phyloP scores from a whole-genome alignment of 2,888 invertebrate species.

The Spodoptera littoralis region DNA sequence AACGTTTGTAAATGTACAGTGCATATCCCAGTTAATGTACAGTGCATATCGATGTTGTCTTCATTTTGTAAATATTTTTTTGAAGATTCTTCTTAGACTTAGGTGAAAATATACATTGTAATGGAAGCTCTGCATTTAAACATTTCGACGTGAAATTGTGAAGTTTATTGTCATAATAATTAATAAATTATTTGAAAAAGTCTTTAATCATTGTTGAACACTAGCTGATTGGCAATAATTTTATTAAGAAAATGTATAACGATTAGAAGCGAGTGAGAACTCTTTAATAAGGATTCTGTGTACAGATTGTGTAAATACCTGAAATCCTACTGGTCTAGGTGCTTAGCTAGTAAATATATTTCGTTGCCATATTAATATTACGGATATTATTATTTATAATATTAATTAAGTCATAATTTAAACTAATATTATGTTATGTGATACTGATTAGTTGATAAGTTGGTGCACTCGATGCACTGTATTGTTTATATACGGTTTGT shows the following conservation, averaged over 20 bases:
- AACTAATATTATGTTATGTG: conserved; percentile 84
- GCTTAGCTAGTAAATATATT: conserved; percentile 87
- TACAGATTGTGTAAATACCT: conserved; percentile 85
- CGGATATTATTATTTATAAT: conserved; percentile 87
- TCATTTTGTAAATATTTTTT: conserved; percentile 84
- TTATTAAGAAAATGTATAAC: conserved; percentile 78
- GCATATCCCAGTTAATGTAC: conserved; percentile 80
- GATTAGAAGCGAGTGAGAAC: conserved; percentile 68
- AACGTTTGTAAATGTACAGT: conserved; percentile 77
- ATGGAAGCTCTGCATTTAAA: conserved; percentile 77
- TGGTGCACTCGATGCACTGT: conserved; percentile 53
- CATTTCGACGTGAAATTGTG: conserved; percentile 63
- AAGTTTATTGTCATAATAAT: conserved; percentile 67
- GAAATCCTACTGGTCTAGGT: conserved; percentile 83
- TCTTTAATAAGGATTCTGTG: conserved; percentile 72
- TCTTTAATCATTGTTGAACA: conserved; percentile 74
- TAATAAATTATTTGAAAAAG: conserved; percentile 66
- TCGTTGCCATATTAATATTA: conserved; percentile 89
- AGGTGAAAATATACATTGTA: conserved; percentile 65
- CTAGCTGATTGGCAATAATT: conserved; percentile 85
- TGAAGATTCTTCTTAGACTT: conserved; percentile 69
- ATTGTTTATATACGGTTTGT: conserved; percentile 50
- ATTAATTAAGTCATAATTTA: conserved; percentile 84
- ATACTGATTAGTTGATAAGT: conserved; percentile 79
- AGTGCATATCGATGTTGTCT: conserved; percentile 83